Conservation (phyloP, 2,797 vertebrate genomes). For the Clarias fuscus region DNA sequence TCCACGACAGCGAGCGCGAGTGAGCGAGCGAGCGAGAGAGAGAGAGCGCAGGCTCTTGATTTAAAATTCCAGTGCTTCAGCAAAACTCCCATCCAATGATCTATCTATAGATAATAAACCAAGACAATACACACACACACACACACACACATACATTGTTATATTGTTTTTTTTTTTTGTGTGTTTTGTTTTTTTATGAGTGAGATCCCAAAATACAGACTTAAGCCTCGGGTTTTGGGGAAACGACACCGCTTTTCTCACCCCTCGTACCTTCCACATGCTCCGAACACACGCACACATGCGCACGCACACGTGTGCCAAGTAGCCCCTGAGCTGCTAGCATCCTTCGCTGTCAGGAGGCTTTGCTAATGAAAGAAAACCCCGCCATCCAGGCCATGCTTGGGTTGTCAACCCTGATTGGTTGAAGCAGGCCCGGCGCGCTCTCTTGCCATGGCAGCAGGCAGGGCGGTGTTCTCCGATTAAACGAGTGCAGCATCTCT, state of each 20-base stretch:
- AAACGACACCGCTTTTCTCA: neutral
- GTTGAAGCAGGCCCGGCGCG: conserved; percentile 26
- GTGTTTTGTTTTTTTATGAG: neutral
- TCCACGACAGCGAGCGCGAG: neutral
- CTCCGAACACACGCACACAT: conserved; percentile 1
- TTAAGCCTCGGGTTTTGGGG: neutral
- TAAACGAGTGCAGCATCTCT: conserved; percentile 43
- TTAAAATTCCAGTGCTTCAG: neutral
- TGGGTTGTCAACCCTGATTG: conserved; percentile 37
- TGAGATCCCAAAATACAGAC: neutral
- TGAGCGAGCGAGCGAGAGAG: neutral
- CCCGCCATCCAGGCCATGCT: conserved; percentile 35
- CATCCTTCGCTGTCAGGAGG: conserved; percentile 24
- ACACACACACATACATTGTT: too few species aligned
- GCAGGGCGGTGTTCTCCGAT: conserved; percentile 33
- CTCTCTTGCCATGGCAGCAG: conserved; percentile 28
- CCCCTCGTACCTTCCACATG: neutral
- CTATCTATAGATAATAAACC: neutral
- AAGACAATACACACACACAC: neutral
- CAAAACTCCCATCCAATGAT: neutral
- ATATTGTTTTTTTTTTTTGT: too few species aligned
- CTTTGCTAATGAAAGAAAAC: conserved; percentile 24
- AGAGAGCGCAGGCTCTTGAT: too few species aligned
- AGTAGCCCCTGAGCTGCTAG: conserved; percentile 24
- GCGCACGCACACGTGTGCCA: neutral